Evolutionary conservation across 2,888 invertebrate genomes (phyloP).

Genomic region (Buathra laborator): DNA sequence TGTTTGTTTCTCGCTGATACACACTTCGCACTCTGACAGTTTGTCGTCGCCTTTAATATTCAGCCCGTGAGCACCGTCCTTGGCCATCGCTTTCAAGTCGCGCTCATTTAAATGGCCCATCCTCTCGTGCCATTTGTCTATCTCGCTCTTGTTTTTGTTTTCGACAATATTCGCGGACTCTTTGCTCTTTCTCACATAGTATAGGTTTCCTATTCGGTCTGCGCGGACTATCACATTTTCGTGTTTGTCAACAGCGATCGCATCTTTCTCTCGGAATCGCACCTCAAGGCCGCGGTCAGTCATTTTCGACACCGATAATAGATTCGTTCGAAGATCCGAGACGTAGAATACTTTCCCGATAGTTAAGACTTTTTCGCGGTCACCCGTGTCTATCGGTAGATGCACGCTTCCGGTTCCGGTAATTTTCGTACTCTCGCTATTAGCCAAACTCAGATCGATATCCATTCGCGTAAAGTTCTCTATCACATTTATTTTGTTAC

Average conservation of each 20-base stretch:
- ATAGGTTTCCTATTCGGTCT: conserved; percentile 51
- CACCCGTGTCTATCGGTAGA: too few species aligned
- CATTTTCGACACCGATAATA: conserved; percentile 61
- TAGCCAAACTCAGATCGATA: not conserved
- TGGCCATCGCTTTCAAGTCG: conserved; percentile 58
- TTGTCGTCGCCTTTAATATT: conserved; percentile 23
- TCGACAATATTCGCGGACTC: conserved; percentile 33
- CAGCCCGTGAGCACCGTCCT: conserved; percentile 48
- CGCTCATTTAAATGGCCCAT: conserved; percentile 65
- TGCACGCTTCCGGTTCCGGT: not conserved
- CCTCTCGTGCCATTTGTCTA: conserved; percentile 57
- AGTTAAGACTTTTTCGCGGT: too few species aligned
- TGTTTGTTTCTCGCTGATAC: conserved; percentile 58
- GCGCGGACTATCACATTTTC: conserved; percentile 48
- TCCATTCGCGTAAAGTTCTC: not conserved
- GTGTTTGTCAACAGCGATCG: conserved; percentile 43
- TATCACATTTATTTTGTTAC: not conserved
- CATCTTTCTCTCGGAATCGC: conserved; percentile 56
- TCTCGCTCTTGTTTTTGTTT: conserved; percentile 31
- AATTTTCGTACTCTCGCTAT: not conserved
- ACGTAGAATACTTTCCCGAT: conserved; percentile 34
- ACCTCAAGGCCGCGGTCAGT: conserved; percentile 60
- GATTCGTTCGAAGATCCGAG: conserved; percentile 61
- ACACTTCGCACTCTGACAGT: conserved; percentile 57
- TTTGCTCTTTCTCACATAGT: conserved; percentile 37